Evolutionary conservation across 2,797 vertebrate genomes (phyloP).

Genomic region (Liparis tanakae): DNA sequence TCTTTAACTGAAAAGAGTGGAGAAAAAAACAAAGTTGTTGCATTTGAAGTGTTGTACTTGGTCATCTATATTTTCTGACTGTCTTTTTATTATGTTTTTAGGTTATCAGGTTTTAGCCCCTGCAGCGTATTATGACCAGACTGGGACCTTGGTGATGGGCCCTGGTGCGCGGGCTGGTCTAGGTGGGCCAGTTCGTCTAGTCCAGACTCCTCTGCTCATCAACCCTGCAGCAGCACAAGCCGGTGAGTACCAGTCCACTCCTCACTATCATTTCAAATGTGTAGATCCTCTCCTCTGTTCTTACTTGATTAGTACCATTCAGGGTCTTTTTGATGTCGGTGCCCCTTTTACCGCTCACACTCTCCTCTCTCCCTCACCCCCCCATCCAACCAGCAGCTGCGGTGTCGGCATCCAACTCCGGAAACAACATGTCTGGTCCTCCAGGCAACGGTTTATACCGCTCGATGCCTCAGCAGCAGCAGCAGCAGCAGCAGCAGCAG

Average conservation of each 20-base stretch:
- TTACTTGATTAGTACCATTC: neutral
- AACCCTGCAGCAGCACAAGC: conserved; percentile 96
- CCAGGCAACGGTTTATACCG: conserved; percentile 92
- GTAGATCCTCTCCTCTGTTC: neutral
- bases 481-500: conserved; percentile 89
- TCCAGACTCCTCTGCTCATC: conserved; percentile 95
- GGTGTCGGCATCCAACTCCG: conserved; percentile 91
- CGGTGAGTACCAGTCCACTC: conserved; percentile 77
- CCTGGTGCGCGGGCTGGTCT: conserved; percentile 93
- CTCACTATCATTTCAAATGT: neutral
- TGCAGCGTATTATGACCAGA: conserved; percentile 98
- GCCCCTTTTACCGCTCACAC: neutral
- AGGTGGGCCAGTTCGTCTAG: conserved; percentile 92
- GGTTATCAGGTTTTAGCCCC: conserved; percentile 97
- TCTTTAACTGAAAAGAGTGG: neutral
- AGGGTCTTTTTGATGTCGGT: neutral
- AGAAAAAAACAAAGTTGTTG: neutral
- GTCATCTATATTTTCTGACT: neutral
- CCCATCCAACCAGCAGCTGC: conserved; percentile 81
- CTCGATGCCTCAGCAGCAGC: conserved; percentile 90
- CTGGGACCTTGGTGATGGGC: conserved; percentile 94
- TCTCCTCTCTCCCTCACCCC: neutral
- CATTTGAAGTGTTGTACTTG: neutral
- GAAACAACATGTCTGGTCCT: conserved; percentile 91
- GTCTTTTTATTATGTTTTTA: conserved; percentile 51